Conservation (phyloP, 2,797 vertebrate species). For the Bradypodion pumilum region DNA sequence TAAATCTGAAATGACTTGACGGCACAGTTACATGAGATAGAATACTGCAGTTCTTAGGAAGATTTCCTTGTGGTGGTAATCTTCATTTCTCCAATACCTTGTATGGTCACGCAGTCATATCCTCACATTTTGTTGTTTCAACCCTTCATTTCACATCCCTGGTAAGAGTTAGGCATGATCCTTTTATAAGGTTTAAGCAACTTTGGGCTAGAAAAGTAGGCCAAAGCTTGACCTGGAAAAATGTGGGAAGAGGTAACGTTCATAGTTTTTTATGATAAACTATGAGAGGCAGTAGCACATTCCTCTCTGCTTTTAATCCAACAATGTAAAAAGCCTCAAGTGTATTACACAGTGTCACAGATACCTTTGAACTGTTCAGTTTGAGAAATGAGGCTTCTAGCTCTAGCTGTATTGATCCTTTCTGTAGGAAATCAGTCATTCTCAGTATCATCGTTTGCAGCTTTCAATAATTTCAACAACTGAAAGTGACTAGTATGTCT, state of each 20-base stretch:
- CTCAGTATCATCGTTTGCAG: constrained; percentile 36
- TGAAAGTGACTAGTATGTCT: constrained; percentile 14
- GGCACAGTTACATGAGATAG: not conserved
- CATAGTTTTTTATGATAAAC: not conserved
- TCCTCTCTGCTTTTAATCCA: constrained; percentile 43
- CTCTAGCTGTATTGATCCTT: constrained; percentile 18
- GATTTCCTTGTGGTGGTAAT: not conserved
- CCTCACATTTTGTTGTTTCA: not conserved
- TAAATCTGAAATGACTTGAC: too few relatives aligned
- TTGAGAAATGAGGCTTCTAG: constrained; percentile 53
- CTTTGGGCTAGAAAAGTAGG: constrained; percentile 7
- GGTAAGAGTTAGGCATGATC: not conserved
- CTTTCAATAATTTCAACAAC: constrained; percentile 30
- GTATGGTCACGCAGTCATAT: not conserved
- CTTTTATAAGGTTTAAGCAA: constrained; percentile 16
- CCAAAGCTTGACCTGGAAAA: constrained; percentile 15
- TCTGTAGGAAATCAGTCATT: constrained; percentile 40
- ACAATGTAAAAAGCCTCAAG: constrained; percentile 49
- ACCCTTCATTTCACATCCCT: not conserved
- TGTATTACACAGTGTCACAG: constrained; percentile 27
- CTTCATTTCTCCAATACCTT: not conserved
- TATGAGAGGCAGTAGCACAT: not conserved
- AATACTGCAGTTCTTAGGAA: not conserved
- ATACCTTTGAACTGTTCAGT: constrained; percentile 51
- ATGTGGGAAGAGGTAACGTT: not conserved